Conservation (phyloP, 2,113 vertebrate species). For the Hypomesus transpacificus region DNA sequence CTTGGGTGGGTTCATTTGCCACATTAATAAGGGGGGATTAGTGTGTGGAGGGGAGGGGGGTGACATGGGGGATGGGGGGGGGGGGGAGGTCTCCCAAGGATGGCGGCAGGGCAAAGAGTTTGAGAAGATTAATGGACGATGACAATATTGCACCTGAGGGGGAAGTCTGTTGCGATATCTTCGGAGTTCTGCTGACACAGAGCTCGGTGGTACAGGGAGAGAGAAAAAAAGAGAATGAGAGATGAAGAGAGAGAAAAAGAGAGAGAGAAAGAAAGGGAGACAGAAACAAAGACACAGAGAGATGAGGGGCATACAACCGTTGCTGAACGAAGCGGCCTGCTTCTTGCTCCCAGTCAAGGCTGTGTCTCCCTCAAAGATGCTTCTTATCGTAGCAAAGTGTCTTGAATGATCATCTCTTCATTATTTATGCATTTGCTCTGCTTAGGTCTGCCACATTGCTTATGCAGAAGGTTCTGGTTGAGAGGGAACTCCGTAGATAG, state of each 20-base stretch:
- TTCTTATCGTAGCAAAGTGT: no score
- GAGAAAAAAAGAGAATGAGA: slow-evolving; percentile 51
- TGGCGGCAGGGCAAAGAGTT: slow-evolving; percentile 66
- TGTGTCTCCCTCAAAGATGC: no score
- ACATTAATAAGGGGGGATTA: slow-evolving; percentile 80
- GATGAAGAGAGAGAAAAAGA: slow-evolving; percentile 5
- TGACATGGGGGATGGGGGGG: slow-evolving; percentile 42
- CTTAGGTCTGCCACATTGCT: slow-evolving; percentile 15
- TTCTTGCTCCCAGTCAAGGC: no score
- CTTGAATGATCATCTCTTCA: slow-evolving; percentile 28
- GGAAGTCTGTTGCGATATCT: slow-evolving; percentile 77
- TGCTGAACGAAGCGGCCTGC: slow-evolving; percentile 26
- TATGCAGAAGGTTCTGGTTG: neutral
- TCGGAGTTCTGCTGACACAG: slow-evolving; percentile 69
- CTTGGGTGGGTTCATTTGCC: slow-evolving; percentile 78
- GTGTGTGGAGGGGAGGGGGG: slow-evolving; percentile 60
- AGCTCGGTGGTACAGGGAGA: slow-evolving; percentile 49
- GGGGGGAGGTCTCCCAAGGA: slow-evolving; percentile 51
- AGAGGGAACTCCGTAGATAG: no score
- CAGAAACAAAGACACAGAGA: neutral
- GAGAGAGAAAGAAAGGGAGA: neutral
- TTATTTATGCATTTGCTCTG: slow-evolving; percentile 5
- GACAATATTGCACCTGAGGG: slow-evolving; percentile 82
- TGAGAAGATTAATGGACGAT: slow-evolving; percentile 84
- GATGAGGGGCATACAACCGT: slow-evolving; percentile 44